These are phyloP conservation scores for Dolomedes plantarius DNA, from an alignment of 2,888 invertebrate species.

Conservation along the genomic window DNA sequence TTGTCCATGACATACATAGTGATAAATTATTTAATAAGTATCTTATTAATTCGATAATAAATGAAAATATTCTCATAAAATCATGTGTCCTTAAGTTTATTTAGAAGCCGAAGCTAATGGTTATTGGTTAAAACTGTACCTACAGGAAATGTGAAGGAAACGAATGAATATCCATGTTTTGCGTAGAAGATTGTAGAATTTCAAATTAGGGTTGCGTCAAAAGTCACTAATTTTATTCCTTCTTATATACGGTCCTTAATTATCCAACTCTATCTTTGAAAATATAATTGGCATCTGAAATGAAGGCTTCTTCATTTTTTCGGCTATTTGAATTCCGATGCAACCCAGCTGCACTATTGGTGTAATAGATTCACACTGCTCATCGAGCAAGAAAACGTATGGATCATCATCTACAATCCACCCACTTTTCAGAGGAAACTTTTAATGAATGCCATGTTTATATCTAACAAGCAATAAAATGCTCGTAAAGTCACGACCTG, in stretches of 20 bases:
- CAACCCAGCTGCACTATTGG: neutral
- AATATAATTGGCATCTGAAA: conserved; percentile 3
- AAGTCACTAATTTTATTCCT: neutral
- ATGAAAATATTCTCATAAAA: no score
- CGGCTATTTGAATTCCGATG: neutral
- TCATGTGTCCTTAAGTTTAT: no score
- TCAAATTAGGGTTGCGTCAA: no score
- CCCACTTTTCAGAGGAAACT: neutral
- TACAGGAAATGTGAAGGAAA: no score
- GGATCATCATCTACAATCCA: neutral
- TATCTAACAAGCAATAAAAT: conserved; percentile 12
- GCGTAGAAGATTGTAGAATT: no score
- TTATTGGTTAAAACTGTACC: no score
- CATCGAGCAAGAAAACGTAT: neutral
- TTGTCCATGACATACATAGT: no score
- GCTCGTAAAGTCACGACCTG: conserved; percentile 12
- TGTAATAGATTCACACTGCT: neutral
- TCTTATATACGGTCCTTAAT: neutral
- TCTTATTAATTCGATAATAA: no score
- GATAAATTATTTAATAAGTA: no score
- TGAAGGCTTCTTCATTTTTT: neutral
- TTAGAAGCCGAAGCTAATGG: no score
- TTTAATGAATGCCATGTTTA: neutral
- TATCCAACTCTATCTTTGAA: neutral
- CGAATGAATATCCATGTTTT: no score